Percentiles rank a stretch among this genome's conserved stretches.
Evolutionary conservation across 2,888 invertebrate genomes (phyloP).

Genomic region (Laspeyria flexula): DNA sequence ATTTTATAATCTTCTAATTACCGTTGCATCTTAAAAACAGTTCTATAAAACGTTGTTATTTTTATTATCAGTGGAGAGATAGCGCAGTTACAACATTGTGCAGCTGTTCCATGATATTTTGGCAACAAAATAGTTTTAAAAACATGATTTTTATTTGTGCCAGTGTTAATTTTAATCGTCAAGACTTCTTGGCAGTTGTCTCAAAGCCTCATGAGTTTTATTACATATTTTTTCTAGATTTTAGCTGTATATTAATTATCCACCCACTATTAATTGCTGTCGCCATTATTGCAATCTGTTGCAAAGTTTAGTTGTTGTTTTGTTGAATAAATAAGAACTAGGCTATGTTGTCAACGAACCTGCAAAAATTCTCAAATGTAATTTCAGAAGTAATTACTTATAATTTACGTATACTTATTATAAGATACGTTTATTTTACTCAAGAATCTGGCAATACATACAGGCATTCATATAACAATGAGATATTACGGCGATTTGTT

Average conservation of each 20-base stretch:
- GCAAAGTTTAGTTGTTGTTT: no score
- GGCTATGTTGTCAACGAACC: background rate
- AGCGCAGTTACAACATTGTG: constrained; percentile 50
- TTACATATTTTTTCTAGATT: constrained; percentile 66
- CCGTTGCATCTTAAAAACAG: constrained; percentile 28
- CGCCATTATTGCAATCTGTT: constrained; percentile 13
- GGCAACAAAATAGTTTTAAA: constrained; percentile 75
- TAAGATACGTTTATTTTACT: no score
- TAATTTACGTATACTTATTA: no score
- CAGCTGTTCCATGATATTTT: constrained; percentile 79
- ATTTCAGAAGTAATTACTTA: no score
- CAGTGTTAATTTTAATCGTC: constrained; percentile 78
- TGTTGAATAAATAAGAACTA: no score
- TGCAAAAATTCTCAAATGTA: background rate
- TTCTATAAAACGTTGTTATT: constrained; percentile 19
- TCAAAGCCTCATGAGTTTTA: constrained; percentile 77
- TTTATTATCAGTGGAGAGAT: constrained; percentile 45
- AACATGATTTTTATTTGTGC: constrained; percentile 75
- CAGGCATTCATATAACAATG: no score
- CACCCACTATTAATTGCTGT: constrained; percentile 44
- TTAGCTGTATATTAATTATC: constrained; percentile 75
- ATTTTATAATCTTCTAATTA: constrained; percentile 40
- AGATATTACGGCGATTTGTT: no score
- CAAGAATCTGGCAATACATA: no score
- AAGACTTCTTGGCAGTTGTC: constrained; percentile 80